These are phyloP conservation scores for Drosophila rufa DNA, from an alignment of 1,140 invertebrate genomes.

Conservation along the genomic window DNA sequence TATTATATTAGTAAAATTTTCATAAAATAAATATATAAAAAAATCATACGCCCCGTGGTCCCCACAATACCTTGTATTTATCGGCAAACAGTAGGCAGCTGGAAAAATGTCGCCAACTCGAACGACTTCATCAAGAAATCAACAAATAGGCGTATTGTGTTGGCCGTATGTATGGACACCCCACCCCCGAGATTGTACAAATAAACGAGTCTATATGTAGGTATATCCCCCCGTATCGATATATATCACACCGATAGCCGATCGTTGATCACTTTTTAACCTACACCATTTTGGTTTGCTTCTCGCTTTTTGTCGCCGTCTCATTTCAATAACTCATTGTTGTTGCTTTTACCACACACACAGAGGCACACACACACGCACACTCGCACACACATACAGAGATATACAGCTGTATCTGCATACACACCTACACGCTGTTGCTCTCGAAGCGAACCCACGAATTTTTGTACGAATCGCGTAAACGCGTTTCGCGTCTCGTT, in stretches of 20 bases:
- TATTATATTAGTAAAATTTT: too few species aligned
- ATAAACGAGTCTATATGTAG: not conserved
- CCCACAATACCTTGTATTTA: conserved; percentile 1
- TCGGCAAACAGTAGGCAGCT: conserved; percentile 16
- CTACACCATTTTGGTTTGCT: conserved; percentile 80
- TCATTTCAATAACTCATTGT: conserved; percentile 81
- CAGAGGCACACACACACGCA: conserved; percentile 13
- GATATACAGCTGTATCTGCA: conserved; percentile 49
- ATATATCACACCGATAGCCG: conserved; percentile 19
- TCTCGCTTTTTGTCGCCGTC: conserved; percentile 56
- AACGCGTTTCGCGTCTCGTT: conserved; percentile 84
- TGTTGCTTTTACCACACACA: conserved; percentile 61
- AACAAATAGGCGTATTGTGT: conserved; percentile 58
- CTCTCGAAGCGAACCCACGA: conserved; percentile 48
- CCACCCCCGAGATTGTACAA: conserved; percentile 1
- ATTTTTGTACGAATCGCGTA: conserved; percentile 85
- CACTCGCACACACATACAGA: conserved; percentile 14
- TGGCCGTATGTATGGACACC: conserved; percentile 20
- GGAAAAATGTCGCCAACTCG: conserved; percentile 34
- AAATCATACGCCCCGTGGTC: conserved; percentile 37
- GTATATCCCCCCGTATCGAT: not conserved
- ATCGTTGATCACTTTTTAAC: conserved; percentile 53
- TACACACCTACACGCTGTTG: conserved; percentile 63
- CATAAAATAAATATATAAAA: too few species aligned
- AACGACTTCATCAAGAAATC: conserved; percentile 77